Evolutionary conservation across 1,140 invertebrate species (phyloP), one percentile per base, ranked within the genome.

Genomic region (Bombus soroeensis): DNA sequence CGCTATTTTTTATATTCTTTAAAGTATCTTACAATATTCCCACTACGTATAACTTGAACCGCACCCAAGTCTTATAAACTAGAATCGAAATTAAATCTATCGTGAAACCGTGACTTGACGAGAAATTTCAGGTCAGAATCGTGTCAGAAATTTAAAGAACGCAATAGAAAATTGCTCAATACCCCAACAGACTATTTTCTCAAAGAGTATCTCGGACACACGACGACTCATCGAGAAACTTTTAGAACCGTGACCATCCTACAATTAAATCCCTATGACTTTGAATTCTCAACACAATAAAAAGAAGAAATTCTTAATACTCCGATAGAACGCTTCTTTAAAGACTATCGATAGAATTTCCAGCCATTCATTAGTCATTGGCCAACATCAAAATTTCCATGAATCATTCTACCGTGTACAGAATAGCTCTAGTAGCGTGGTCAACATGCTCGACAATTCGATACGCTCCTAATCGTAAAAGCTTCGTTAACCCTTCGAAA

Each of bases 401-500:
- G 32, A 66, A 66, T 34, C 64, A 66, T 66, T 34, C 32, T 9
- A 66, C 59, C 28, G 28, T n/a, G 1, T 10, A 62, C n/a, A 62
- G 28, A n/a, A 62, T n/a, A 62, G 12, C 12, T 62, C 2, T 4
- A 3, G n/a, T 32, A 34, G 15, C 32, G n/a, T 66, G 2, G n/a
- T 66, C n/a, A 5, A 28, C 13, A 9, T 41, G 5, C 5, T 18
- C 28, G 34, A 15, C 70, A 2, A 71, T 62, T 62, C n/a, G 32
- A 25, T 32, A 66, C 32, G 18, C n/a, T 66, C 15, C 28, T 34
- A 66, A 66, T 66, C 15, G 32, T 32, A 70, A 83, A 77, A 68
- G 34, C 34, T 41, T 80, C 32, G 76, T 59, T 77, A 78, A 78
- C 64, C 74, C 82, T 83, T 83, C n/a, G 64, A 66, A 80, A 68